phyloP scores from a whole-genome alignment of 2,888 invertebrate species.

The Diogma glabrata region DNA sequence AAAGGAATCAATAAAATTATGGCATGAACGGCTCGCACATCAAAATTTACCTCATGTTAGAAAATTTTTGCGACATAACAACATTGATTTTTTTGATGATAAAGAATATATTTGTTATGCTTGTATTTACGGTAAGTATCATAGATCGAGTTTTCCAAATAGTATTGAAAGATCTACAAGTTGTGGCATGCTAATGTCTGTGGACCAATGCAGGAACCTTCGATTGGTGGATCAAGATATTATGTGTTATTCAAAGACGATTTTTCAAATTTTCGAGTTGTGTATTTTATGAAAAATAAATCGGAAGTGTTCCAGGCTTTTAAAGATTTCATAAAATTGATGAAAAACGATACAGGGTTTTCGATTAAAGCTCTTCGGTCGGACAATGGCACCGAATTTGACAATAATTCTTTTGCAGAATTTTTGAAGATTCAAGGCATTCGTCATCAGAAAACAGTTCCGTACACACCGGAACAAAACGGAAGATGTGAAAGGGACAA shows the following conservation, averaged over 20 bases:
- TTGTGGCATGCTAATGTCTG: slow-evolving; percentile 17
- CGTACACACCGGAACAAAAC: slow-evolving; percentile 19
- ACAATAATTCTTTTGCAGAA: slow-evolving; percentile 12
- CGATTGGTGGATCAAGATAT: slow-evolving; percentile 20
- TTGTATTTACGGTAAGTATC: slow-evolving; percentile 15
- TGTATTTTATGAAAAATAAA: slow-evolving; percentile 19
- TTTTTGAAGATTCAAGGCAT: slow-evolving; percentile 13
- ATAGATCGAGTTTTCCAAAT: slow-evolving; percentile 14
- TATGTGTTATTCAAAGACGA: slow-evolving; percentile 20
- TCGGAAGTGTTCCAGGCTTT: slow-evolving; percentile 16
- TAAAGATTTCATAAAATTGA: slow-evolving; percentile 7
- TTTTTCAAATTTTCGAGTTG: slow-evolving; percentile 17
- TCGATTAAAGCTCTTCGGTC: slow-evolving; percentile 10
- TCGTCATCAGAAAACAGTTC: slow-evolving; percentile 15
- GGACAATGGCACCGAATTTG: slow-evolving; percentile 4
- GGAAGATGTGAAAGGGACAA: slow-evolving; percentile 6
- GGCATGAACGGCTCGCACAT: slow-evolving; percentile 16
- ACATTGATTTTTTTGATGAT: slow-evolving; percentile 7
- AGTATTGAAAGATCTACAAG: slow-evolving; percentile 12
- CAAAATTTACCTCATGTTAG: slow-evolving; percentile 14
- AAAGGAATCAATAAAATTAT: slow-evolving; percentile 10
- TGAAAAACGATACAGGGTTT: slow-evolving; percentile 6
- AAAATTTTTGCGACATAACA: slow-evolving; percentile 13
- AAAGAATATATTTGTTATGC: slow-evolving; percentile 14
- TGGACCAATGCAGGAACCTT: slow-evolving; percentile 17